Evolutionary conservation across 2,113 vertebrate species (phyloP), one percentile per base, ranked within the genome.

Genomic region (Cariama cristata): DNA sequence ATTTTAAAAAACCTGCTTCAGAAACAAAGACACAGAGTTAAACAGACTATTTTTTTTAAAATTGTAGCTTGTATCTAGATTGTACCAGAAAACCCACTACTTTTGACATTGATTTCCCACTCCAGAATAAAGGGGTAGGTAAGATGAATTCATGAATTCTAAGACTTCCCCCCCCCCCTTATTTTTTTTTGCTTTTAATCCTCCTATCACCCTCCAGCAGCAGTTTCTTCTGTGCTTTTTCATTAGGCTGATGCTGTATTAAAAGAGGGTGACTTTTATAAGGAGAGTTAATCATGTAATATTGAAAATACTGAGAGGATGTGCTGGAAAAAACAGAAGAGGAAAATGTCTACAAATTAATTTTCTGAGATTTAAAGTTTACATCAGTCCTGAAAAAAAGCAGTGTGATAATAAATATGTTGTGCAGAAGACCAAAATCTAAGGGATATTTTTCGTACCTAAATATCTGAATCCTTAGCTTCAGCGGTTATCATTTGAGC

Each of bases 311-410:
- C 8, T n/a, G 32, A 66, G 83, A 63, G 38, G 38, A 79, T 63
- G 20, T 55, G 42, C 11, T 44, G n/a, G 50, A 83, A 17, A 77
- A 84, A 91, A 87, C 7, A 45, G 40, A 69, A 52, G 45, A 93
- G 44, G 38, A 94, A 80, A 74, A 95, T 58, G 52, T 87, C 75
- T 91, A 49, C 11, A 91, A 44, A 93, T 30, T 55, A 27, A 81
- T 96, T 96, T 79, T 67, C 53, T 77, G 52, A 94, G 24, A 40
- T 88, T 33, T 59, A 82, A 96, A 28, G 2, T 93, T 91, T 50
- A 72, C 6, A 63, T 93, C 14, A 27, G 44, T 73, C 32, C 28
- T 75, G 84, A 58, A 84, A 75, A 95, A 86, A 90, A 79, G 17
- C 35, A 90, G 19, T 71, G 45, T 5, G 4, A 84, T 49, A 91